These are phyloP conservation scores for Varanus komodoensis DNA, from an alignment of 2,113 vertebrate species.

Conservation along the genomic window DNA sequence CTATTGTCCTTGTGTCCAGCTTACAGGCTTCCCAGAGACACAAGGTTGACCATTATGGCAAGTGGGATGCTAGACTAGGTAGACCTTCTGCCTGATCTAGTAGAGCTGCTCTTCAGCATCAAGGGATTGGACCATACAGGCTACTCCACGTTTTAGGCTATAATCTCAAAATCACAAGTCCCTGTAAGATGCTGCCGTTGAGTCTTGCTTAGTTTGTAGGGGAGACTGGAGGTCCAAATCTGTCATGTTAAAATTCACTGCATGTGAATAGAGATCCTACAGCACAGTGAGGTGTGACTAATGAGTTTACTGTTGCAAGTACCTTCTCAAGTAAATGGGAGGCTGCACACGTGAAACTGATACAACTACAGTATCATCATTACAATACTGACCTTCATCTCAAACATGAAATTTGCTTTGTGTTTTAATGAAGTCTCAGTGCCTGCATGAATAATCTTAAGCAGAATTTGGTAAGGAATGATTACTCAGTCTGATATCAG, in stretches of 20 bases:
- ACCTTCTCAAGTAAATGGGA: not conserved
- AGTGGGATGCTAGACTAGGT: not conserved
- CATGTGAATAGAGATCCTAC: not conserved
- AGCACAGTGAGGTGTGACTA: not conserved
- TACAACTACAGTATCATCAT: not conserved
- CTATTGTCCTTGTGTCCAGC: not conserved
- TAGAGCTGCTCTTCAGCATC: not conserved
- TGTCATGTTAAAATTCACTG: not conserved
- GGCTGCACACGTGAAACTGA: rapidly evolving
- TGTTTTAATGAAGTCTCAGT: not conserved
- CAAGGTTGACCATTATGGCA: not conserved
- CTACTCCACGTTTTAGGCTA: not conserved
- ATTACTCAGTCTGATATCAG: not conserved
- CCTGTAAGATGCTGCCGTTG: rapidly evolving
- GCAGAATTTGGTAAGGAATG: not conserved
- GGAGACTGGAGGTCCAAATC: not conserved
- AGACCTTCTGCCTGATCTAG: not conserved
- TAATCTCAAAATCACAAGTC: not conserved
- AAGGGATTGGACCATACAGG: too few species aligned
- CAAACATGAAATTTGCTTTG: not conserved
- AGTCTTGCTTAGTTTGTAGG: too few species aligned
- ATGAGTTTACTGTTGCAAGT: not conserved
- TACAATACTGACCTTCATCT: constrained; percentile 18
- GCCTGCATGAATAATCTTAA: not conserved
- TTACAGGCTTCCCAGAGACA: not conserved